Evolutionary conservation across 2,113 vertebrate species (phyloP).

Genomic region (Pseudolaguvia tuberculata): DNA sequence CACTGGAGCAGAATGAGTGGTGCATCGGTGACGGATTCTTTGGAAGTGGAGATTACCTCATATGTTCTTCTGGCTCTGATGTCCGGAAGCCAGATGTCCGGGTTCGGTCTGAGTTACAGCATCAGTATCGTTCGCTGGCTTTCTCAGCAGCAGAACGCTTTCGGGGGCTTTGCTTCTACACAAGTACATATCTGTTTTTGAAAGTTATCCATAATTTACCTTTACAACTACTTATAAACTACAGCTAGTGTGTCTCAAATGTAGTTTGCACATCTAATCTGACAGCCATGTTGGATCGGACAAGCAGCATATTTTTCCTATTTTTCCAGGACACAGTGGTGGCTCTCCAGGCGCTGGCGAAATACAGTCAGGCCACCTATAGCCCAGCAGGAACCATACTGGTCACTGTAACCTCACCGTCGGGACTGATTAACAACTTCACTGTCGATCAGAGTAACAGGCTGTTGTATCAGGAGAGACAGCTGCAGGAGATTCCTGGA

Average conservation of each 20-base stretch:
- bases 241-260: not conserved
- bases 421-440: conserved; percentile 65
- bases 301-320: too few species aligned
- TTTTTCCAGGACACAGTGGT: conserved; percentile 60
- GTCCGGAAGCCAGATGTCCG: conserved; percentile 43
- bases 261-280: not conserved
- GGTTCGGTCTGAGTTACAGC: conserved; percentile 55
- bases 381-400: conserved; percentile 44
- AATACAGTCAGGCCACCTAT: conserved; percentile 68
- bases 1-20: conserved; percentile 3
- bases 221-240: not conserved
- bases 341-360: conserved; percentile 80
- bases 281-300: too few species aligned
- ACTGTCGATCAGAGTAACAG: conserved; percentile 69
- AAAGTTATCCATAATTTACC: not conserved
- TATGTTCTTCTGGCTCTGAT: conserved; percentile 74
- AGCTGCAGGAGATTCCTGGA: conserved; percentile 65
- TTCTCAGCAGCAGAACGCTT: conserved; percentile 74
- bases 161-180: conserved; percentile 79
- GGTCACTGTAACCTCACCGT: conserved; percentile 65
- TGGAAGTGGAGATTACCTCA: conserved; percentile 65
- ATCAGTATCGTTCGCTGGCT: conserved; percentile 76
- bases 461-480: conserved; percentile 73
- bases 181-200: conserved; percentile 65
- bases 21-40: not conserved